Base-by-base conservation (phyloP, 30 jellyfish, hydroid and myxozoan genomes). In the Cassiopea andromeda region DNA sequence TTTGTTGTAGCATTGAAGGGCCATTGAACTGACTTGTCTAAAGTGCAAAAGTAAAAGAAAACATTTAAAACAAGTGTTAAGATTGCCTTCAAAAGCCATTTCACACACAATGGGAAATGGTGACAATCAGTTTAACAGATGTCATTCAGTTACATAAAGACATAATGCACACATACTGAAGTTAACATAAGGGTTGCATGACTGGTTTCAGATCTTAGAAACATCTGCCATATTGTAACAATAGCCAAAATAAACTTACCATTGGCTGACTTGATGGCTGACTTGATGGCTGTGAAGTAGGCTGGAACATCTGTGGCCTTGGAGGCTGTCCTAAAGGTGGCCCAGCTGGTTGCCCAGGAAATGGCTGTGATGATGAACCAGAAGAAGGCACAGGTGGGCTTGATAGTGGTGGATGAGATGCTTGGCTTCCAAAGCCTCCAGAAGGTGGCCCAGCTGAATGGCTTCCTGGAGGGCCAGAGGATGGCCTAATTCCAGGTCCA, bases 21-120 rank as follows among this genome's bases (percentile, higher is more conserved):
- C 90, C 92, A 84, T 73, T 84, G 83, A 84, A 84, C 59, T 84
- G 92, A 43, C 92, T 84, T 27, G 92, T 84, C 92, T 74, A 47
- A 13, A 74, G 49, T 54, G 7, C 12, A 27, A 27, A 27, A 27
- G 38, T 27, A 27, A 27, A 27, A 10, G 64, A 54, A 54, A 3
- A 10, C 64, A 54, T 10, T 54, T 54, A 6, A 54, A 54, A 3
- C 10, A 54, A 54, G 7, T 54, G 64, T 0, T 0, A 10, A 10
- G 64, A 54, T 54, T 3, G 38, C 38, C 38, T 27, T 27, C 38
- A 27, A 27, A 27, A 27, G 38, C 38, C 38, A 27, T 27, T 27
- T 27, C 38, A 27, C 38, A 27, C 38, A 27, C 38, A 27, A 27
- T 27, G 38, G 38, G 38, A 27, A 27, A 27, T 27, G 38, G 38